A percentile compares a stretch with the other conserved stretches of the same genome.
These are phyloP conservation scores for Anguilla marmorata DNA, from an alignment of 2,797 vertebrate genomes.

Conservation along the genomic window DNA sequence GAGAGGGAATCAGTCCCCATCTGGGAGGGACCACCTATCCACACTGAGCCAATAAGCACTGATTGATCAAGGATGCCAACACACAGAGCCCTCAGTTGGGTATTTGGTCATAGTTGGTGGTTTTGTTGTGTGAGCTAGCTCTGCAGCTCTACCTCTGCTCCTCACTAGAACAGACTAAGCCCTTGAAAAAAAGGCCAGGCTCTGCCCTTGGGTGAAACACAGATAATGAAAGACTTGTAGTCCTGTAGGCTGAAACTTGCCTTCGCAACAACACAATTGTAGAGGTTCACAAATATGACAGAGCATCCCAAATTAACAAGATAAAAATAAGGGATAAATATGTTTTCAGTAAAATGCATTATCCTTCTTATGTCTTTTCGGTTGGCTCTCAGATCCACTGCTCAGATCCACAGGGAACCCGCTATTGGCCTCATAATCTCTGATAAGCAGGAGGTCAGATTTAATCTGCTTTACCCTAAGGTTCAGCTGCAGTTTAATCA, in stretches of 20 bases:
- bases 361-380: background rate
- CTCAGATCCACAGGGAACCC: slow-evolving; percentile 14
- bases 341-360: background rate
- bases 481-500: slow-evolving; percentile 28
- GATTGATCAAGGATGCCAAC: too few species aligned
- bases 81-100: too few species aligned
- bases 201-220: too few species aligned
- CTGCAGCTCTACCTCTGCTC: too few species aligned
- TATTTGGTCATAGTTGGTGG: too few species aligned
- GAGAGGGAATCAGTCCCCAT: too few species aligned
- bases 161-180: too few species aligned
- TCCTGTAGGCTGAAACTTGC: background rate
- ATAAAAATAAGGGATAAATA: background rate
- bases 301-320: background rate
- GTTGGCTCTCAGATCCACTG: background rate
- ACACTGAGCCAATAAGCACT: too few species aligned
- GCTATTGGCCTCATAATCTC: slow-evolving; percentile 18
- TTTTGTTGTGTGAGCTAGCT: too few species aligned
- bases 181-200: too few species aligned
- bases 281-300: background rate
- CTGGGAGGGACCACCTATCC: too few species aligned
- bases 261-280: background rate
- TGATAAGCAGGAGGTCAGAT: slow-evolving; percentile 24
- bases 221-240: too few species aligned
- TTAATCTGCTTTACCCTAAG: slow-evolving; percentile 25